Evolutionary conservation across 1,140 invertebrate genomes (phyloP).

Genomic region (Leptinotarsa defecta): DNA sequence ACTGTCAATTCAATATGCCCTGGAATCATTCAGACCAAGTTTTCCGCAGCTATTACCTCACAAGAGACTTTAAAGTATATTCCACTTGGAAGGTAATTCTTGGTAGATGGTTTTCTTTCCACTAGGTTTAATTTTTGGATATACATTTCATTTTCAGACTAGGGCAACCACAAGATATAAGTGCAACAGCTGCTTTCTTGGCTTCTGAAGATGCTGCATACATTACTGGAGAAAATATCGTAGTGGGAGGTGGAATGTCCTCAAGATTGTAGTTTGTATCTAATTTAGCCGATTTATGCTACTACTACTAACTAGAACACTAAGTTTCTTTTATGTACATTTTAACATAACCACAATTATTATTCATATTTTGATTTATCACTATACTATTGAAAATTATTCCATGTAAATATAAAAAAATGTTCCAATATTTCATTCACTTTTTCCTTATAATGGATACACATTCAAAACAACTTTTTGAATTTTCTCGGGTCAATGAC

Average conservation of each 20-base stretch:
- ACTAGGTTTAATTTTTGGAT: not conserved
- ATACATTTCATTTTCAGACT: slow-evolving; percentile 55
- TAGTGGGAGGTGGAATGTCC: slow-evolving; percentile 79
- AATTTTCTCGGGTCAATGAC: too few species aligned
- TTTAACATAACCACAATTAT: not conserved
- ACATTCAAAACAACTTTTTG: too few species aligned
- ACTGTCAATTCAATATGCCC: slow-evolving; percentile 93
- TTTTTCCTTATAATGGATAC: too few species aligned
- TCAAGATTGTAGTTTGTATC: slow-evolving; percentile 62
- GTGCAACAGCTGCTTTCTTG: slow-evolving; percentile 83
- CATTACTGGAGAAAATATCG: slow-evolving; percentile 90
- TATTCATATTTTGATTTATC: not conserved
- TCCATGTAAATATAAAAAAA: too few species aligned
- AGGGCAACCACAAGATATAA: slow-evolving; percentile 80
- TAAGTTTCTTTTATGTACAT: too few species aligned
- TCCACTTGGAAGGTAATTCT: slow-evolving; percentile 23
- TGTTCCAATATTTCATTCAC: too few species aligned
- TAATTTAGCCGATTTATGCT: too few species aligned
- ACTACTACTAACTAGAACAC: too few species aligned
- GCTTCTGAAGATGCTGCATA: slow-evolving; percentile 90
- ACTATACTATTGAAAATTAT: not conserved
- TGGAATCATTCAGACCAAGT: slow-evolving; percentile 65
- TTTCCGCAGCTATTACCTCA: slow-evolving; percentile 30
- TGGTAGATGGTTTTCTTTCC: not conserved
- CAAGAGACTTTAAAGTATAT: slow-evolving; percentile 23